These are phyloP conservation scores for Thaumatotibia leucotreta DNA, from an alignment of 1,140 invertebrate genomes.

Conservation along the genomic window DNA sequence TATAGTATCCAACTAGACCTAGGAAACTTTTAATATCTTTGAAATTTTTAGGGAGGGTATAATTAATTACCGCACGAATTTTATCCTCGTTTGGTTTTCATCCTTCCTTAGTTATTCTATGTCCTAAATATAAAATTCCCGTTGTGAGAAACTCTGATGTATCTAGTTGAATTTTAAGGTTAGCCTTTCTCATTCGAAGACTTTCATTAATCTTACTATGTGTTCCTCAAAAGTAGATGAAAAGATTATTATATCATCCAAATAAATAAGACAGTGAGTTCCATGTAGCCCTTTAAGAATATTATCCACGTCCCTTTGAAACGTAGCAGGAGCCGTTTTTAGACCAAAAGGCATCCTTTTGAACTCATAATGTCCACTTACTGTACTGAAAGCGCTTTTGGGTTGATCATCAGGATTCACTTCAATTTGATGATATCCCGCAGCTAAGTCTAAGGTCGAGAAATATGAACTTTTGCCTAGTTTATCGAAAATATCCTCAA, in stretches of 20 bases:
- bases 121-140: not conserved
- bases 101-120: not conserved
- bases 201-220: not conserved
- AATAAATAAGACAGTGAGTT: not conserved
- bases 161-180: not conserved
- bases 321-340: not conserved
- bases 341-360: not conserved
- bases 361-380: not conserved
- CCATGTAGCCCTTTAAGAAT: not conserved
- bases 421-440: not conserved
- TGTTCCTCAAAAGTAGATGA: not conserved
- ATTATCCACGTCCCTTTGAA: not conserved
- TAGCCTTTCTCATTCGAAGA: not conserved
- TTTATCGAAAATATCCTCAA: too few relatives aligned
- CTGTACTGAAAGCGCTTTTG: not conserved
- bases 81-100: not conserved
- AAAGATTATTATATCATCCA: not conserved
- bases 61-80: not conserved
- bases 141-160: not conserved
- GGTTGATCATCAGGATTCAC: not conserved
- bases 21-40: not conserved
- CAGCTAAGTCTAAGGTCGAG: slow-evolving; percentile 4
- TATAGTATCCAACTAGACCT: too few relatives aligned
- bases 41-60: not conserved
- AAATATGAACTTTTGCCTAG: too few relatives aligned